Evolutionary conservation across 1,140 invertebrate genomes (phyloP).

Genomic region (Atta texana): DNA sequence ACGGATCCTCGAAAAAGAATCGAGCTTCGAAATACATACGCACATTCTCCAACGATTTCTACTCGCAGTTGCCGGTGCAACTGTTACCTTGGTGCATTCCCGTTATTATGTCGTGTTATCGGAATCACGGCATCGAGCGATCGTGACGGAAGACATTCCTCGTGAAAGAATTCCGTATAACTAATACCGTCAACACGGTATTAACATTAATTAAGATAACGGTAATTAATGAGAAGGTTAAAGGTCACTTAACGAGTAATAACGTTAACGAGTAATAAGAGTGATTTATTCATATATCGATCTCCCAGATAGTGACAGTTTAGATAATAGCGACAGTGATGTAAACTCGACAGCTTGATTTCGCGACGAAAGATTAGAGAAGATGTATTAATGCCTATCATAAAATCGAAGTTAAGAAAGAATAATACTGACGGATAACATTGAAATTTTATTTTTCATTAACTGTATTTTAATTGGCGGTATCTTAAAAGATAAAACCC

Average conservation of each 20-base stretch:
- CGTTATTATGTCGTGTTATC: constrained; percentile 57
- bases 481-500: neutral
- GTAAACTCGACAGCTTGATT: constrained; percentile 12
- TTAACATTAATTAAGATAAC: constrained; percentile 15
- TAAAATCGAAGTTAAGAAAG: constrained; percentile 21
- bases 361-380: constrained; percentile 5
- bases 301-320: neutral
- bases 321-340: constrained; percentile 1
- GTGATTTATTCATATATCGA: constrained; percentile 12
- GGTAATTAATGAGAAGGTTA: constrained; percentile 15
- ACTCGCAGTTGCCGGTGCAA: constrained; percentile 41
- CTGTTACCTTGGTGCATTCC: constrained; percentile 50
- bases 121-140: neutral
- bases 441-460: constrained; percentile 16
- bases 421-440: neutral
- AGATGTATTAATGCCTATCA: neutral
- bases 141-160: constrained; percentile 30
- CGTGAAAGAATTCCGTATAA: constrained; percentile 29
- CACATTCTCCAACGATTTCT: constrained; percentile 36
- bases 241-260: neutral
- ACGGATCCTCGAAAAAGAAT: constrained; percentile 52
- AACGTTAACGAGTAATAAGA: neutral
- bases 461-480: neutral
- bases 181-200: neutral
- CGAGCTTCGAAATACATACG: constrained; percentile 42